Evolutionary conservation across 2,888 invertebrate genomes (phyloP), one percentile per base, ranked within the genome.

Genomic region (Lithophane semibrunnea): DNA sequence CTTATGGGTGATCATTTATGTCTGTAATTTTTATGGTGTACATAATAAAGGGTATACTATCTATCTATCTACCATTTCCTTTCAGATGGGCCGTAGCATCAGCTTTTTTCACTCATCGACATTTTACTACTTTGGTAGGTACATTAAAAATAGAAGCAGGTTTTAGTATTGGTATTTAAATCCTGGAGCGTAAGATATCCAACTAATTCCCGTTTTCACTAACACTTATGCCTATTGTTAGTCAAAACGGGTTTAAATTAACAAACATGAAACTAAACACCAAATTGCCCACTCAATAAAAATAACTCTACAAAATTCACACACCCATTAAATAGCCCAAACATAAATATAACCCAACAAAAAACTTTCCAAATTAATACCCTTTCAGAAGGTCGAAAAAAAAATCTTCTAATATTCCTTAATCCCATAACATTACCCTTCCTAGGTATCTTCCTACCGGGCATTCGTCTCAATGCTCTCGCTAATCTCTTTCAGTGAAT

Each of bases 401-500:
- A 66, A 75, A 85, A 73, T 84, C 54, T 77, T 60, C 49, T 76
- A 82, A 86, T 80, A 84, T 76, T 70, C 64, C 70, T 5, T 83
- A 82, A 75, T 81, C 84, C 80, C 78, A 82, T 82, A 73, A 77
- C 82, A 79, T 82, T 82, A 79, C 73, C 79, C 82, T 80, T 80
- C 74, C 77, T 82, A 69, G 71, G 61, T 67, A 72, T 42, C 73
- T 29, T 29, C 10, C 10, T 12, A 63, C 77, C 16, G 79, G 77
- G 68, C 75, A 79, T 81, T 83, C 82, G 74, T 77, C 82, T 87
- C 82, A 79, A 80, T 84, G 77, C 73, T 56, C 74, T 56, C 52
- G 68, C 74, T 87, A 87, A 87, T 87, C 82, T 83, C 63, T 84
- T 80, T 80, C 73, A 80, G 72, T 86, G 79, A 87, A 87, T 87